These are phyloP conservation scores for Zaprionus davidi DNA, from an alignment of 1,140 invertebrate species.

Conservation along the genomic window DNA sequence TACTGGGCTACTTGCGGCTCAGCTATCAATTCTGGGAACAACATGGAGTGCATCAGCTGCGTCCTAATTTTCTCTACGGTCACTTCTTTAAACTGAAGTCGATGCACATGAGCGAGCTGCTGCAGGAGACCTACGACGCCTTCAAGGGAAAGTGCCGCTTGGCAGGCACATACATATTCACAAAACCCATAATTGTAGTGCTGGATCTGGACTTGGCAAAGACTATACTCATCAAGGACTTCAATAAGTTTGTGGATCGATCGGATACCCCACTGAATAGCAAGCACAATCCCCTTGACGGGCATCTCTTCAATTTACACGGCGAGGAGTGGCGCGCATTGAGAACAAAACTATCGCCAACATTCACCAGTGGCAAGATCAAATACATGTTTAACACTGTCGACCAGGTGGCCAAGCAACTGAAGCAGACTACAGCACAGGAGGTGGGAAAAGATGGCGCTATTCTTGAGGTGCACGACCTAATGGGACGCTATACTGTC, in stretches of 20 bases:
- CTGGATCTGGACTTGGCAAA: conserved; percentile 86
- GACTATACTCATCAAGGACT: conserved; percentile 86
- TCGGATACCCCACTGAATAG: conserved; percentile 17
- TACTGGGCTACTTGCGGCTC: conserved; percentile 37
- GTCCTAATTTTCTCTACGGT: conserved; percentile 38
- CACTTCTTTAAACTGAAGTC: conserved; percentile 42
- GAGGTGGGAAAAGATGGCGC: conserved; percentile 15
- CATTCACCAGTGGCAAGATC: conserved; percentile 86
- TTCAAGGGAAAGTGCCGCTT: conserved; percentile 48
- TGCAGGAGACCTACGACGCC: conserved; percentile 55
- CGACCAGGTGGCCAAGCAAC: conserved; percentile 76
- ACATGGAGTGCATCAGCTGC: conserved; percentile 38
- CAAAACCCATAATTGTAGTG: conserved; percentile 85
- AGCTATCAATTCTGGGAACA: conserved; percentile 47
- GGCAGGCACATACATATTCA: conserved; percentile 84
- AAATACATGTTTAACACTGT: conserved; percentile 85
- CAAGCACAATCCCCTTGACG: conserved; percentile 62
- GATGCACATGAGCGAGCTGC: conserved; percentile 24
- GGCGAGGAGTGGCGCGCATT: conserved; percentile 85
- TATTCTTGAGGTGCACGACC: conserved; percentile 47
- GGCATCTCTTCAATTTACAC: conserved; percentile 83
- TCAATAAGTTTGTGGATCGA: conserved; percentile 85
- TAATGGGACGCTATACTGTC: conserved; percentile 54
- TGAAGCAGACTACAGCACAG: conserved; percentile 62
- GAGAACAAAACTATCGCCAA: conserved; percentile 85